Conservation (phyloP, 2,888 invertebrate genomes). For the Mythimna vitellina region DNA sequence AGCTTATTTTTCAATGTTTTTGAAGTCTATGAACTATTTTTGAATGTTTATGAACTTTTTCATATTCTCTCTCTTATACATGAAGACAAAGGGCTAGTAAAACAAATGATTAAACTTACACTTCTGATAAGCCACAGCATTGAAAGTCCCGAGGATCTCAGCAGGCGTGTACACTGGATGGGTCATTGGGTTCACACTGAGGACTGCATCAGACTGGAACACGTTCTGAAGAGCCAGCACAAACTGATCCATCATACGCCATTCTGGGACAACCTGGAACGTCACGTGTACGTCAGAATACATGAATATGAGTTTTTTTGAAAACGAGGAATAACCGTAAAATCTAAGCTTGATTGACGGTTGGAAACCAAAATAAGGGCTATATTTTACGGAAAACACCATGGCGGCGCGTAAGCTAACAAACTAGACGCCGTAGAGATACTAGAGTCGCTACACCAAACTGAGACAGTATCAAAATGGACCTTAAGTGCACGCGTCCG, state of each 20-base stretch:
- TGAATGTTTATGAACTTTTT: too few relatives aligned
- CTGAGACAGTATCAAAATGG: too few relatives aligned
- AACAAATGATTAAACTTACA: conserved; percentile 80
- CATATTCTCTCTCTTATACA: neutral
- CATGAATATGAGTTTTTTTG: neutral
- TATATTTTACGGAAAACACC: too few relatives aligned
- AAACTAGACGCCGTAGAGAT: too few relatives aligned
- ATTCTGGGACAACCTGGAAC: conserved; percentile 86
- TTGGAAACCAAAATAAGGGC: neutral
- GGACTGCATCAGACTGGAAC: conserved; percentile 85
- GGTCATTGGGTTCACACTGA: conserved; percentile 89
- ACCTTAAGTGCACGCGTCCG: too few relatives aligned
- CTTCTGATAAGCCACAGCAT: conserved; percentile 92
- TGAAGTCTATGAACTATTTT: too few relatives aligned
- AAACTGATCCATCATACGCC: conserved; percentile 90
- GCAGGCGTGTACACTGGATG: conserved; percentile 86
- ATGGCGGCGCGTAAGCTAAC: too few relatives aligned
- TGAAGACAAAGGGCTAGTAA: neutral
- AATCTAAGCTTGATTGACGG: neutral
- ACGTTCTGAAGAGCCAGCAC: conserved; percentile 86
- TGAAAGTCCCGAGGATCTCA: conserved; percentile 89
- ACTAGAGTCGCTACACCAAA: too few relatives aligned
- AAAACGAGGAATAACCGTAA: neutral
- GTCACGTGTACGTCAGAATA: neutral
- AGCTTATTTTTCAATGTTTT: too few relatives aligned